These are phyloP conservation scores for Oryzaephilus surinamensis DNA, from an alignment of 1,140 invertebrate species.

Conservation along the genomic window DNA sequence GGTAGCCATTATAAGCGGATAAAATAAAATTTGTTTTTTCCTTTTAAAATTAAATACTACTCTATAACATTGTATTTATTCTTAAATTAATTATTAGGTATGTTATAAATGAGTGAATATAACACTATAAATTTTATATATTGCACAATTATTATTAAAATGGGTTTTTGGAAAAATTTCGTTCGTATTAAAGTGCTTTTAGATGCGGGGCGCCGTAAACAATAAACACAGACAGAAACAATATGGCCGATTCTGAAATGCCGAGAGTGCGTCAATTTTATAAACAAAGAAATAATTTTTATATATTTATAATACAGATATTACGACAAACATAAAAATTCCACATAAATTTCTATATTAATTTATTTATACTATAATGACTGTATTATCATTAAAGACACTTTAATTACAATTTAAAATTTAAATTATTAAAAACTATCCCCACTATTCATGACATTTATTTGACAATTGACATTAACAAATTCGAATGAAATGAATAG, in stretches of 20 bases:
- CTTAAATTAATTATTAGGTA: background rate
- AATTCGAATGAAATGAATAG: constrained; percentile 4
- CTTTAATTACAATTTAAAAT: constrained; percentile 5
- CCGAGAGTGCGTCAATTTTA: constrained; percentile 14
- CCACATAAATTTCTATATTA: no score
- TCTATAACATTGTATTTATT: background rate
- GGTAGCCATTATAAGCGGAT: constrained; percentile 51
- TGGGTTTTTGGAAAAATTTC: background rate
- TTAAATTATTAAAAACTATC: constrained; percentile 8
- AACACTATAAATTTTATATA: background rate
- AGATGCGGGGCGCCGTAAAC: constrained; percentile 33
- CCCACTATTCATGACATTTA: constrained; percentile 7
- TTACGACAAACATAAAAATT: no score
- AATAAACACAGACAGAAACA: constrained; percentile 31
- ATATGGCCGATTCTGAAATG: constrained; percentile 26
- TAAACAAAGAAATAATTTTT: constrained; percentile 15
- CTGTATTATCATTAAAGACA: background rate
- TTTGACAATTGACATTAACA: constrained; percentile 1
- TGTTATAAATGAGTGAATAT: background rate
- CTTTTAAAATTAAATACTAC: constrained; percentile 2
- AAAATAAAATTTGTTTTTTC: constrained; percentile 1
- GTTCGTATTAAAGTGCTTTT: constrained; percentile 5
- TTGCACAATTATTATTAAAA: background rate
- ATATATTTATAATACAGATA: background rate
- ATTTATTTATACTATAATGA: background rate